A percentile compares a stretch with the other conserved stretches of the same genome.
Evolutionary conservation across 2,888 invertebrate genomes (phyloP).

Genomic region (Rhagonycha fulva): DNA sequence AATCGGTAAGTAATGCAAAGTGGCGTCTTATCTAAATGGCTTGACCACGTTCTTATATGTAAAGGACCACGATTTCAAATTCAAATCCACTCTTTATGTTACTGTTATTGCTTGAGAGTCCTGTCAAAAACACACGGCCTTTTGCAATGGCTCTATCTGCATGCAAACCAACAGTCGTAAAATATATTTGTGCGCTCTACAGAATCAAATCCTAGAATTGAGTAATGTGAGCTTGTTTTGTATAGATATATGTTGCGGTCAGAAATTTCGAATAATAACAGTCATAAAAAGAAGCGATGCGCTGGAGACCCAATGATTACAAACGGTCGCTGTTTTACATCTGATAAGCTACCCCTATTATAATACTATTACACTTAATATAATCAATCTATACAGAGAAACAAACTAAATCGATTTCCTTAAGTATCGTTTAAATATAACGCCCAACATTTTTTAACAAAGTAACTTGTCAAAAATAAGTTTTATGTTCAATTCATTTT

Average conservation of each 20-base stretch:
- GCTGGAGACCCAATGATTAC: constrained; percentile 22
- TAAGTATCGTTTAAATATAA: background rate
- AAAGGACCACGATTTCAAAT: constrained; percentile 43
- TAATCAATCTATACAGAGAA: background rate
- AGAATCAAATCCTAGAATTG: constrained; percentile 36
- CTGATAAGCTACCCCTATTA: constrained; percentile 23
- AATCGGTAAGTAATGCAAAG: constrained; percentile 48
- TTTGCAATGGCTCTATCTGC: constrained; percentile 38
- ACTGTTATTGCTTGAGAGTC: constrained; percentile 52
- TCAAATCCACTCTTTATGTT: constrained; percentile 52
- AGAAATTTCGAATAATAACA: constrained; percentile 27
- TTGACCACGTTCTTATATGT: constrained; percentile 51
- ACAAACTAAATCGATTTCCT: background rate
- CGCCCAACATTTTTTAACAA: background rate
- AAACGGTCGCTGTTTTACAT: constrained; percentile 17
- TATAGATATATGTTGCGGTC: constrained; percentile 31
- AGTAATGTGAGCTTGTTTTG: constrained; percentile 35
- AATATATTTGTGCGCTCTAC: constrained; percentile 37
- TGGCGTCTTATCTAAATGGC: constrained; percentile 50
- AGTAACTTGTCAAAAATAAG: background rate
- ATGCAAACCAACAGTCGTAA: constrained; percentile 36
- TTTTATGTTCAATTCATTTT: background rate
- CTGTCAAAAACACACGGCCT: constrained; percentile 53
- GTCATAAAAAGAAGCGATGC: constrained; percentile 30
- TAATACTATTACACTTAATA: constrained; percentile 9